Base-by-base conservation (phyloP, 2,797 vertebrate species). In the Galaxias olidus region DNA sequence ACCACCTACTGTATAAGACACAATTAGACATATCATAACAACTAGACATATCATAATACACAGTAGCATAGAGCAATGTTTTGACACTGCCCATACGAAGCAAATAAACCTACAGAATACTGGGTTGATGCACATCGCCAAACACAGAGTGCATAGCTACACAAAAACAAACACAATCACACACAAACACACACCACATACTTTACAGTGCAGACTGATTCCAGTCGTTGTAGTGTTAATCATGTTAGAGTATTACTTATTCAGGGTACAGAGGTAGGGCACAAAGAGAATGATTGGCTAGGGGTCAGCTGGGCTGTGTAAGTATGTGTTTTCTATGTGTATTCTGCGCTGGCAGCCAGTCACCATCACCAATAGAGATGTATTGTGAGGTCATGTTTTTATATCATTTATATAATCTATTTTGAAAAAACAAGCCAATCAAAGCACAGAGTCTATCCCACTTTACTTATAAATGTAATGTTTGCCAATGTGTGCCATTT, bases 341-440 rank as follows among this genome's bases (percentile, higher is more conserved):
- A 1, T 43, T 48, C 44, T 20, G 61, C 58, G 59, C 75, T 76
- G 80, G 13, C 66, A 66, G 65, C n/a, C 40, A 4, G 47, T 55
- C 47, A 61, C 17, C 7, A 40, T 42, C 14, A 53, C 61, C 62
- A 43, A 65, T 45, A 68, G 67, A 72, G 42, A 64, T 51, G 30
- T 10, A 13, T 19, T 4, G 8, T 10, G 18, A 19, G n/a, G 13
- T 8, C 4, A 5, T 15, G 14, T 49, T 10, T 49, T 10, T 46
- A 7, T n/a, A n/a, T n/a, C n/a, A n/a, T n/a, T n/a, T n/a, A n/a
- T n/a, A n/a, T n/a, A n/a, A n/a, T n/a, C 30, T 3, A 30, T 30
- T 30, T 30, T 30, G 30, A 30, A 2, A 30, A 6, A 30, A 30
- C 2, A 3, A 30, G 30, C 6, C 30, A 30, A 30, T 30, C 30